Evolutionary conservation across 2,113 vertebrate genomes (phyloP), one percentile per base, ranked within the genome.

Genomic region (Gorilla gorilla): DNA sequence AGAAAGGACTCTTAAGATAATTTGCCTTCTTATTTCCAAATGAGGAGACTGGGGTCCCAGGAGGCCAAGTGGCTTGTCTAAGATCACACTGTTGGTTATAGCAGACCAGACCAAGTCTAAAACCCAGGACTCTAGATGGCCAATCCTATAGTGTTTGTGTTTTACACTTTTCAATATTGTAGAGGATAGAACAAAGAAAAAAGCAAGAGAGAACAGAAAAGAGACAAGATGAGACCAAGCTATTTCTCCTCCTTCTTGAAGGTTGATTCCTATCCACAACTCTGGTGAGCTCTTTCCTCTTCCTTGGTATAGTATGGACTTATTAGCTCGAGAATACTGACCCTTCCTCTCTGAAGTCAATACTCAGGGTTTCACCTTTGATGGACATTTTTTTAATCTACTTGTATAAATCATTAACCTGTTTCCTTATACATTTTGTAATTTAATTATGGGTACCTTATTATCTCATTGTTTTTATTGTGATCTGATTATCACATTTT

Each of bases 11-110:
- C 96, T 83, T 70, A 45, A 94, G 32, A 35, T 66, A 43, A 70
- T 87, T 76, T 80, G 30, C 12, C 5, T 73, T 76, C 50, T 96
- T 68, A 64, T 94, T 94, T 93, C 66, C 55, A 86, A 64, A 83
- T 48, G 66, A 93, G 57, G 27, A 92, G 30, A 43, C 45, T 22
- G 13, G 38, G 4, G 12, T 73, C 72, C 43, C 16, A 61, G 48
- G 13, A 52, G 61, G 52, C 81, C 55, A 2, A 55, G 32, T 0
- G 35, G 27, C 68, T 64, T 82, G 6, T 94, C 27, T 22, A 52
- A 40, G 48, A 32, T 90, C 90, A 88, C 38, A n/a, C 25, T 43
- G 10, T 3, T 50, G 35, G 8, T 78, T 76, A 45, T 0, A 11
- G 38, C 32, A 61, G 73, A 82, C 25, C 50, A 86, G 48, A 78